These are phyloP conservation scores for Phylloscopus collybita DNA, from an alignment of 2,797 vertebrate species.

Conservation along the genomic window DNA sequence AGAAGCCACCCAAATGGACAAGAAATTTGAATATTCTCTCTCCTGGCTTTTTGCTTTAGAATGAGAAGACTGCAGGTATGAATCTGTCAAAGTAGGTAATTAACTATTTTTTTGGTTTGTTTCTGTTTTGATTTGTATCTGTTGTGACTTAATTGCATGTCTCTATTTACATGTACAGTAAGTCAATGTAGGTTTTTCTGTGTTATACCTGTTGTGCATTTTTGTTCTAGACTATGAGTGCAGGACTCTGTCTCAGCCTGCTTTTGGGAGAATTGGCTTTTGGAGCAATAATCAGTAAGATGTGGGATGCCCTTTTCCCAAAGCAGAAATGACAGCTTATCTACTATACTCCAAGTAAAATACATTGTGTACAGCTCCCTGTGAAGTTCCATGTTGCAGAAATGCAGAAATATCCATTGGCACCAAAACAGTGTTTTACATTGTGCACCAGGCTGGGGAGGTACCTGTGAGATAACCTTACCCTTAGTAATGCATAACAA, in stretches of 20 bases:
- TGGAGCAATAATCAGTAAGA: conserved; percentile 54
- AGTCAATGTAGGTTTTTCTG: conserved; percentile 4
- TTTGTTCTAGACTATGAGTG: conserved; percentile 50
- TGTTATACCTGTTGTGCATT: conserved; percentile 24
- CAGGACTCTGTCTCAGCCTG: conserved; percentile 37
- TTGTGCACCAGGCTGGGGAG: neutral
- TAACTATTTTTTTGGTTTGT: neutral
- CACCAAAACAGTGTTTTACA: conserved; percentile 1
- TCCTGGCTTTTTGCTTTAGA: conserved; percentile 60
- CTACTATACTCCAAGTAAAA: conserved; percentile 26
- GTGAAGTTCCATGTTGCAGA: conserved; percentile 28
- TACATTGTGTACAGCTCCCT: conserved; percentile 14
- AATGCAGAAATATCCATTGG: conserved; percentile 4
- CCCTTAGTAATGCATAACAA: neutral
- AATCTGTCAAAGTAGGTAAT: conserved; percentile 76
- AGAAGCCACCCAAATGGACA: conserved; percentile 71
- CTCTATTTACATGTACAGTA: conserved; percentile 19
- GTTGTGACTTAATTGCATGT: conserved; percentile 59
- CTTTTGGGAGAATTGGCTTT: conserved; percentile 46
- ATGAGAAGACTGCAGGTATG: conserved; percentile 73
- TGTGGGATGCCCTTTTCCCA: conserved; percentile 27
- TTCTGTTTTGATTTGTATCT: conserved; percentile 55
- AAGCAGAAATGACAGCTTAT: conserved; percentile 43
- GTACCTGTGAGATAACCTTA: neutral
- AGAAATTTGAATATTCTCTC: conserved; percentile 64